Evolutionary conservation across 2,888 invertebrate genomes (phyloP).

Genomic region (Hofmannophila pseudospretella): DNA sequence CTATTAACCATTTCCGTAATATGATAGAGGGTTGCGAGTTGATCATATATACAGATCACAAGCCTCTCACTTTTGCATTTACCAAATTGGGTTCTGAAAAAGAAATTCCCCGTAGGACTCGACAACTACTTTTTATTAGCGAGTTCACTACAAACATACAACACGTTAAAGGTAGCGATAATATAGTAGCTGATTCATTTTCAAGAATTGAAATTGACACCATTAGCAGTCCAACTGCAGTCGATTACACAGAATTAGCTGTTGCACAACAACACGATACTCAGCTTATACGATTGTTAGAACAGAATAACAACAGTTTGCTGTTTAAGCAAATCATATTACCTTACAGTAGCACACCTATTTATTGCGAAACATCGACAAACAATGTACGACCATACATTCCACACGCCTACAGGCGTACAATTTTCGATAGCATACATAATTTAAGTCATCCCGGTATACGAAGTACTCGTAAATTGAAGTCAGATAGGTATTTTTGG

Average conservation of each 20-base stretch:
- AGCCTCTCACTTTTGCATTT: constrained; percentile 17
- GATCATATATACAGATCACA: constrained; percentile 18
- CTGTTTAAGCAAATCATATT: neutral
- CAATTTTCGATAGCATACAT: constrained; percentile 9
- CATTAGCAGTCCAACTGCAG: constrained; percentile 7
- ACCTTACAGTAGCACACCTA: neutral
- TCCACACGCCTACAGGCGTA: constrained; percentile 1
- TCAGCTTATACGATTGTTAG: neutral
- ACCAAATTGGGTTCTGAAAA: constrained; percentile 7
- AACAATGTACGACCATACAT: constrained; percentile 5
- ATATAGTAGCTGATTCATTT: constrained; percentile 13
- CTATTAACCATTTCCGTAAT: constrained; percentile 16
- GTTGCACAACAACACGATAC: constrained; percentile 1
- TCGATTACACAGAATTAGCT: constrained; percentile 6
- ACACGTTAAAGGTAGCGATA: constrained; percentile 10
- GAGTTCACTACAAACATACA: constrained; percentile 12
- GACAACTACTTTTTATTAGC: too few species aligned
- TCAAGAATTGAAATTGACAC: constrained; percentile 8
- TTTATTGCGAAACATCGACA: constrained; percentile 9
- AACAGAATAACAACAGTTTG: neutral
- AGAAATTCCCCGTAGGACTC: constrained; percentile 14
- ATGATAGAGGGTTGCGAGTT: constrained; percentile 15
- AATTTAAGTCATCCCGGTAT: constrained; percentile 12
- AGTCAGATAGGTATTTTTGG: constrained; percentile 9
- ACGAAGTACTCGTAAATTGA: constrained; percentile 8